Conservation (phyloP, 2,888 invertebrate species). For the Leptopilina drosophilae region DNA sequence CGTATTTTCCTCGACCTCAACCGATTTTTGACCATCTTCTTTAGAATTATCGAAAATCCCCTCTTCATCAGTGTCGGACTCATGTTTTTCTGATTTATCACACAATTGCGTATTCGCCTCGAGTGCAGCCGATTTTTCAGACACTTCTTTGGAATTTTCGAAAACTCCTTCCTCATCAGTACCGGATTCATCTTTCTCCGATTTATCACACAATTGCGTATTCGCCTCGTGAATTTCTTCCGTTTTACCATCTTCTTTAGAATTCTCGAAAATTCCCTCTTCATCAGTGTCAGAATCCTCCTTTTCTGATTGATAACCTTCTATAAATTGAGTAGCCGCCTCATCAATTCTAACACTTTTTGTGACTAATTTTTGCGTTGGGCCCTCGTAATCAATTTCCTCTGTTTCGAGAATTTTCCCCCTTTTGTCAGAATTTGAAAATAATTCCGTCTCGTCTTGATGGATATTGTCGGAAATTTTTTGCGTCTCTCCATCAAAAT, state of each 20-base stretch:
- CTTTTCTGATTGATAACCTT: not conserved
- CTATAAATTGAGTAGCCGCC: not conserved
- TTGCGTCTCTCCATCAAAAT: too few relatives aligned
- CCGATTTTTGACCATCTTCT: not conserved
- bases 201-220: not conserved
- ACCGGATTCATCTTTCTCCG: too few relatives aligned
- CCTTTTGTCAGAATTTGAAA: too few relatives aligned
- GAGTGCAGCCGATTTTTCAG: too few relatives aligned
- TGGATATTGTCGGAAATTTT: not conserved
- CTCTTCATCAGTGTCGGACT: not conserved
- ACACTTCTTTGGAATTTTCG: not conserved
- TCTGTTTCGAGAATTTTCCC: too few relatives aligned
- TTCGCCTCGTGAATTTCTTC: not conserved
- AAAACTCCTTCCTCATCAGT: slow-evolving; percentile 4
- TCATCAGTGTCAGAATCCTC: slow-evolving; percentile 14
- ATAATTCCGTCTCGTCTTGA: not conserved
- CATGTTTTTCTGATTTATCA: not conserved
- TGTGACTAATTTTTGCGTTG: too few relatives aligned
- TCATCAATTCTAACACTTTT: too few relatives aligned
- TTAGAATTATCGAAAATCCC: not conserved
- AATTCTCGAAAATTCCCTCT: not conserved
- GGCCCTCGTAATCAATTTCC: too few relatives aligned
- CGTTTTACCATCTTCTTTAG: not conserved
- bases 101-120: not conserved
- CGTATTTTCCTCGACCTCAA: not conserved